Evolutionary conservation across 2,888 invertebrate species (phyloP).

Genomic region (Erannis defoliaria): DNA sequence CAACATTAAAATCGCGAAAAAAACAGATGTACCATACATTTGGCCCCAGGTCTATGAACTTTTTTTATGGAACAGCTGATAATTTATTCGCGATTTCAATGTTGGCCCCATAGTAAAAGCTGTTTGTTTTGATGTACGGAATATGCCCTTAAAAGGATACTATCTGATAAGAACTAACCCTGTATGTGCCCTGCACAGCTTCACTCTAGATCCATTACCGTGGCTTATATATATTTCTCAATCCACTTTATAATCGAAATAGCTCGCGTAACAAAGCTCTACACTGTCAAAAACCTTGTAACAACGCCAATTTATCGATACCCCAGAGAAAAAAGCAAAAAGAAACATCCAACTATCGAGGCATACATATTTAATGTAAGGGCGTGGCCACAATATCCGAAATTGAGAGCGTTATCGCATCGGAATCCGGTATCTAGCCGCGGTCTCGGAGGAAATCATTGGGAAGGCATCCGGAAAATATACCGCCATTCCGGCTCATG

Average conservation of each 20-base stretch:
- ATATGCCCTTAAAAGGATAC: no score
- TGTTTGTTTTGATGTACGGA: no score
- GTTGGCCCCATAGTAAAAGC: no score
- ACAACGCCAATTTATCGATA: constrained; percentile 9
- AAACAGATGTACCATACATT: no score
- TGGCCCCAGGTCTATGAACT: no score
- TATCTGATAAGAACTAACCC: no score
- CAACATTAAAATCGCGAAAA: no score
- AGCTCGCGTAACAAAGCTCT: neutral
- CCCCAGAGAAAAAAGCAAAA: constrained; percentile 63
- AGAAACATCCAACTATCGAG: constrained; percentile 65
- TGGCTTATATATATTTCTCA: no score
- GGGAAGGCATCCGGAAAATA: constrained; percentile 91
- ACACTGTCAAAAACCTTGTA: constrained; percentile 11
- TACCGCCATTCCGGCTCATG: constrained; percentile 82
- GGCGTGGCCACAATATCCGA: constrained; percentile 78
- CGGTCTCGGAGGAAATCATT: constrained; percentile 92
- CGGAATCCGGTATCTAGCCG: constrained; percentile 85
- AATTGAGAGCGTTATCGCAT: constrained; percentile 85
- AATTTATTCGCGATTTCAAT: no score
- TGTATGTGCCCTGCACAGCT: no score
- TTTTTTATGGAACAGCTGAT: no score
- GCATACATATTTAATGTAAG: constrained; percentile 77
- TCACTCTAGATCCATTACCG: no score
- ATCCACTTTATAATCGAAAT: neutral